Conservation (phyloP, 2,888 invertebrate genomes). For the Anagyrus pseudococci region DNA sequence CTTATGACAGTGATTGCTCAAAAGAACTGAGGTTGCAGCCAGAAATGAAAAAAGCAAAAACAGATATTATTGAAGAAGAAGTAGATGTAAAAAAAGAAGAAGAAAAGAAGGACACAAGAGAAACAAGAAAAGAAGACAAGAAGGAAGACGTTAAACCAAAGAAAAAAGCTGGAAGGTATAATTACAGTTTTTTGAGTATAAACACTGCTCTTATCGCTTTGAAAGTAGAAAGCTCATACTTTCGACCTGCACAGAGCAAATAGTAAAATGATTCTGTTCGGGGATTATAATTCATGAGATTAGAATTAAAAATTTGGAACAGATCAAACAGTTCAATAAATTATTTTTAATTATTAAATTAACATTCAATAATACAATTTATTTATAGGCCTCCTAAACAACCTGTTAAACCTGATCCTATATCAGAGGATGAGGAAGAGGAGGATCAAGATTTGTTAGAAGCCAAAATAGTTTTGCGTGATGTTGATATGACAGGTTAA, state of each 20-base stretch:
- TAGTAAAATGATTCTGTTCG: conserved; percentile 48
- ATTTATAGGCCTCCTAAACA: conserved; percentile 54
- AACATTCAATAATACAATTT: conserved; percentile 5
- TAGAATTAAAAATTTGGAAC: conserved; percentile 53
- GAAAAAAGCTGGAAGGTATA: conserved; percentile 58
- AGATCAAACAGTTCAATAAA: conserved; percentile 47
- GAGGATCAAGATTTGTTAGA: conserved; percentile 63
- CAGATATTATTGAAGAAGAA: conserved; percentile 50
- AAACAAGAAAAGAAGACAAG: conserved; percentile 47
- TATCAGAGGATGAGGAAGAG: conserved; percentile 58
- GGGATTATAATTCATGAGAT: conserved; percentile 48
- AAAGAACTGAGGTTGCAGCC: conserved; percentile 53
- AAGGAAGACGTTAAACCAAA: conserved; percentile 56
- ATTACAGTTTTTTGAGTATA: conserved; percentile 21
- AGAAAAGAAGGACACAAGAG: conserved; percentile 53
- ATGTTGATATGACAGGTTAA: conserved; percentile 54
- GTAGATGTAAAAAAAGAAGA: conserved; percentile 46
- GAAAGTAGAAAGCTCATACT: conserved; percentile 50
- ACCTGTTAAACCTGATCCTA: conserved; percentile 47
- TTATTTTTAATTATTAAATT: conserved; percentile 10
- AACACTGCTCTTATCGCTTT: conserved; percentile 55
- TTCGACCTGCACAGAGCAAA: conserved; percentile 58
- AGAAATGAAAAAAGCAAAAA: conserved; percentile 48
- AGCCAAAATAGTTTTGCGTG: conserved; percentile 64
- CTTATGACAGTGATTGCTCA: conserved; percentile 56